Conservation (phyloP, 1,140 invertebrate genomes). For the Aphidius ervi region DNA sequence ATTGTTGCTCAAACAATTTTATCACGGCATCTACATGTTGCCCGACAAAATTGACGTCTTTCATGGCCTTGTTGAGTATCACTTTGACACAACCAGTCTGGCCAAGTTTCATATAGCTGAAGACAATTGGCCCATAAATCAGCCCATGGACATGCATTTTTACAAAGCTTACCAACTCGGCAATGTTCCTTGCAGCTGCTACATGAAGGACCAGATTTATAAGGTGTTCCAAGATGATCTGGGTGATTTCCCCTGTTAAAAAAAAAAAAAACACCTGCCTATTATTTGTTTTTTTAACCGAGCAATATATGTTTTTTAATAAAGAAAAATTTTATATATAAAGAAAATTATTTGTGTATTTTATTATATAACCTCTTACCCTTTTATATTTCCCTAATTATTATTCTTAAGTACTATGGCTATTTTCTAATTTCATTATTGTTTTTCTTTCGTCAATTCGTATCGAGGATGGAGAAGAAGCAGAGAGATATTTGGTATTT, state of each 20-base stretch:
- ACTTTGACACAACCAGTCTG: slow-evolving; percentile 61
- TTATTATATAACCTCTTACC: too few relatives aligned
- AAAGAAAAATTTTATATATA: not conserved
- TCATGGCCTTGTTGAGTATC: slow-evolving; percentile 56
- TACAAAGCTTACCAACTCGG: slow-evolving; percentile 63
- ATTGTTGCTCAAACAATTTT: slow-evolving; percentile 42
- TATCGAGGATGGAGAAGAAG: too few relatives aligned
- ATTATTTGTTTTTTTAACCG: not conserved
- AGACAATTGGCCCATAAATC: slow-evolving; percentile 73
- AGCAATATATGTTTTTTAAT: not conserved
- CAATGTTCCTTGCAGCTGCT: slow-evolving; percentile 63
- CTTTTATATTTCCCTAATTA: too few relatives aligned
- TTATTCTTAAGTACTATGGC: too few relatives aligned
- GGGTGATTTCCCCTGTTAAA: slow-evolving; percentile 65
- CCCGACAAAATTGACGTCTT: slow-evolving; percentile 60
- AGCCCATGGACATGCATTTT: slow-evolving; percentile 66
- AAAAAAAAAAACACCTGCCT: slow-evolving; percentile 22
- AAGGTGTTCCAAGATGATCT: slow-evolving; percentile 61
- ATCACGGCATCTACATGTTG: slow-evolving; percentile 66
- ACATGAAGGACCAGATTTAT: slow-evolving; percentile 63
- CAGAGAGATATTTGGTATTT: too few relatives aligned
- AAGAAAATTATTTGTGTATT: too few relatives aligned
- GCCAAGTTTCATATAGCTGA: slow-evolving; percentile 57
- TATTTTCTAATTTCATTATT: too few relatives aligned
- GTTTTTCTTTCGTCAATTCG: too few relatives aligned